A percentile compares a stretch with the other conserved stretches of the same genome.
These are phyloP conservation scores for Cephalophus harveyi DNA, from an alignment of 2,113 vertebrate genomes.

Conservation along the genomic window DNA sequence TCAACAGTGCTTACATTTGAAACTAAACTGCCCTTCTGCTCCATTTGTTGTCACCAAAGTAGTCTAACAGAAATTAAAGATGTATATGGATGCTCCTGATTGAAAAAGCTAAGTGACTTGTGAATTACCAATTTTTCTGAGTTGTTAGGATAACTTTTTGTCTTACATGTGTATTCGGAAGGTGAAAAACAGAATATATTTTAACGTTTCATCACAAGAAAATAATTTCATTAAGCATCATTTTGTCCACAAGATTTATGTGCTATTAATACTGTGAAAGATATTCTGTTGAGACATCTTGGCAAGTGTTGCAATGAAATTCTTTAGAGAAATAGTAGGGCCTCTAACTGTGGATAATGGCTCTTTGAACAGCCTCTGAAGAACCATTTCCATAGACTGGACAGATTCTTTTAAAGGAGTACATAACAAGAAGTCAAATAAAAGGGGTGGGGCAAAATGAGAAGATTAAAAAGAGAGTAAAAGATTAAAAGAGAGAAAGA, in stretches of 20 bases:
- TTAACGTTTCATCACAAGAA: not conserved
- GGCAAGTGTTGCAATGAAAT: conserved; percentile 77
- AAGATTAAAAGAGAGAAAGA: conserved; percentile 87
- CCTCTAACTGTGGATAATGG: conserved; percentile 72
- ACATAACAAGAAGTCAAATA: conserved; percentile 79
- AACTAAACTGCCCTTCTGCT: not conserved
- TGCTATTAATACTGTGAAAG: conserved; percentile 64
- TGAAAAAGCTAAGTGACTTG: not conserved
- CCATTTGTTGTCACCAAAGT: not conserved
- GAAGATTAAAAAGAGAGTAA: conserved; percentile 87
- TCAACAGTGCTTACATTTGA: not conserved
- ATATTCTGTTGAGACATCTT: conserved; percentile 64
- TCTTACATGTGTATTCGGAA: not conserved
- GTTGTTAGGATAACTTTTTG: not conserved
- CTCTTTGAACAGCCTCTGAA: conserved; percentile 82
- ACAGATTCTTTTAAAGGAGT: conserved; percentile 78
- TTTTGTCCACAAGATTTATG: not conserved
- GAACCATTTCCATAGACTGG: conserved; percentile 78
- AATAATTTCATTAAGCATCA: not conserved
- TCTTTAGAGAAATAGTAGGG: conserved; percentile 56
- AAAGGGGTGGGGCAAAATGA: conserved; percentile 76
- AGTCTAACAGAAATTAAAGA: not conserved
- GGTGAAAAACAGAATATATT: not conserved
- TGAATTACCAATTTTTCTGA: not conserved
- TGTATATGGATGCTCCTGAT: not conserved